Evolutionary conservation across 1,140 invertebrate genomes (phyloP), one percentile per base, ranked within the genome.

Genomic region (Drosophila repleta): DNA sequence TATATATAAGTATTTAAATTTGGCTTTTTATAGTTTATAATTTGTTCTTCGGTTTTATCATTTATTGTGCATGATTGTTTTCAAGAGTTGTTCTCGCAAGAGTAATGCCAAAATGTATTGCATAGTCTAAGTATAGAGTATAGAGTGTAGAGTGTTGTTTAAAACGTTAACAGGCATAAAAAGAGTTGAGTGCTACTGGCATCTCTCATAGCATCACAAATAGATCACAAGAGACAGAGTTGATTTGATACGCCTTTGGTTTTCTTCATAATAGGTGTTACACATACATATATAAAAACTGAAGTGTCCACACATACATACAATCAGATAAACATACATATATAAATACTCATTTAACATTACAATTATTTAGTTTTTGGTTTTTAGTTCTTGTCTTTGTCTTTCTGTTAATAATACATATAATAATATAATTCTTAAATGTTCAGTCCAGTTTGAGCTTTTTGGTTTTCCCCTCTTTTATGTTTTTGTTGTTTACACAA

Each of bases 371-470:
- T 56, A 6, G 21, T 41, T 57, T 52, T 52, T 29, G 26, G 57
- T 67, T 1, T 41, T 1, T 43, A 3, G 7, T 11, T 45, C 45
- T 39, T 55, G 66, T 80, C 60, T 75, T 73, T 68, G 64, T 62
- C 61, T 65, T 21, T 51, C 78, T 46, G 63, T 69, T 73, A 83
- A 79, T 73, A 78, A 79, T 82, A 74, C 65, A 79, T 80, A 81
- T 83, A 88, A 80, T 83, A 79, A 43, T 43, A 43, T 83, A 79
- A 83, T 52, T 74, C 72, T 90, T 87, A 90, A 90, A 77, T 80
- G 88, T 87, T 90, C 87, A 90, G 87, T 90, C 87, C 82, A 90
- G 87, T 90, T 90, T 90, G 87, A 90, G 87, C 87, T 90, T 83
- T 35, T 83, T 63, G 61, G 72, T 79, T 87, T 85, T 74, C 63